phyloP scores from a whole-genome alignment of 2,113 vertebrate species.

The Salvelinus namaycush region DNA sequence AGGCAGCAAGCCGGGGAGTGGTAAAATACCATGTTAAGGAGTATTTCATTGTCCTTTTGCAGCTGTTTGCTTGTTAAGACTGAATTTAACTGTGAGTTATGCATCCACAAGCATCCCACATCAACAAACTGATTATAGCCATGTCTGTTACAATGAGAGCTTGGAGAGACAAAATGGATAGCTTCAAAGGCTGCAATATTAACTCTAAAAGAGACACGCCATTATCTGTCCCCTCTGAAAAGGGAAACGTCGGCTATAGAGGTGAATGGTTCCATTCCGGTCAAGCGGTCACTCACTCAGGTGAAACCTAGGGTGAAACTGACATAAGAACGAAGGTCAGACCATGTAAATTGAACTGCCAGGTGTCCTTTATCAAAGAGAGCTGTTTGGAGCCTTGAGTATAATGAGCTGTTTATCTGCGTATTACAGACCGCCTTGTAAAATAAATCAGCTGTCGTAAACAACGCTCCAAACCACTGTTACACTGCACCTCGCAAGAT shows the following conservation, averaged over 20 bases:
- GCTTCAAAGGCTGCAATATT: neutral
- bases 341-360: slow-evolving; percentile 51
- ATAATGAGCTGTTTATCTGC: slow-evolving; percentile 76
- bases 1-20: neutral
- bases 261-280: neutral
- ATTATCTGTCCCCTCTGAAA: neutral
- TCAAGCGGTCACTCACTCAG: neutral
- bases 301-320: neutral
- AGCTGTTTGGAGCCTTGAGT: slow-evolving; percentile 49
- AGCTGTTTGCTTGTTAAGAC: neutral
- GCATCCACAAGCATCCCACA: neutral
- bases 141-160: neutral
- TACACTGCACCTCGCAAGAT: slow-evolving; percentile 58
- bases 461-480: slow-evolving; percentile 32
- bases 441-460: slow-evolving; percentile 63
- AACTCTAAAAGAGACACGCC: neutral
- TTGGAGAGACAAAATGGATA: neutral
- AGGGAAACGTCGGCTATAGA: neutral
- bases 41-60: neutral
- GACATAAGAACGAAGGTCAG: slow-evolving; percentile 22
- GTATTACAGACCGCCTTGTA: slow-evolving; percentile 63
- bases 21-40: neutral
- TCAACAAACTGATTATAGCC: neutral
- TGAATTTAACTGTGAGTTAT: neutral
- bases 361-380: slow-evolving; percentile 63